Conservation (phyloP, 2,888 invertebrate species). For the Clepsis dumicolana region DNA sequence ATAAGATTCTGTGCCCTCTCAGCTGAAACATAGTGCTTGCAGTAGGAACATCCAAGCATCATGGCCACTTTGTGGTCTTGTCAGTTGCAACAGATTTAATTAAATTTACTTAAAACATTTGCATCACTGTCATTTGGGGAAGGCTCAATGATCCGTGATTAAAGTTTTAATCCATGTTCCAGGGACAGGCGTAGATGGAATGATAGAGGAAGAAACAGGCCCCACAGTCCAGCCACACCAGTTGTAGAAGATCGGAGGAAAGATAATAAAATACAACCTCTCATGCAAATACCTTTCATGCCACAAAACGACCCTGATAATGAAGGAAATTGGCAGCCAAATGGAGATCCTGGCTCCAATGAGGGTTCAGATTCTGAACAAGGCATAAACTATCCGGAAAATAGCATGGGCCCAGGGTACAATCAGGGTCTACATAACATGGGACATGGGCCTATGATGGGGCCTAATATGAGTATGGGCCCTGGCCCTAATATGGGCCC, state of each 20-base stretch:
- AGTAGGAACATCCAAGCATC: no score
- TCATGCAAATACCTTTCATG: conserved; percentile 74
- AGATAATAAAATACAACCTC: conserved; percentile 65
- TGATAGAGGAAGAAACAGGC: conserved; percentile 65
- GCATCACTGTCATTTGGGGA: neutral
- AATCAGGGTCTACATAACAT: conserved; percentile 52
- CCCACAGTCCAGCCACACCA: conserved; percentile 67
- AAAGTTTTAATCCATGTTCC: conserved; percentile 44
- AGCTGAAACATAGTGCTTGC: no score
- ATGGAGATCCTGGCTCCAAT: conserved; percentile 51
- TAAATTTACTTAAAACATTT: neutral
- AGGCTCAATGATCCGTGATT: neutral
- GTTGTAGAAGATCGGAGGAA: conserved; percentile 68
- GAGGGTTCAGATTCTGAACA: conserved; percentile 61
- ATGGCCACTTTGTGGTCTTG: no score
- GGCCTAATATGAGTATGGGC: conserved; percentile 44
- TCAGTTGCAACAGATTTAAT: no score
- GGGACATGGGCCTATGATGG: conserved; percentile 46
- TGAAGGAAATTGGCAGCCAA: conserved; percentile 60
- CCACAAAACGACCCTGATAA: conserved; percentile 65
- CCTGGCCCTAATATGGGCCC: conserved; percentile 50
- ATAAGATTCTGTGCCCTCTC: no score
- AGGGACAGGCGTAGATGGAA: conserved; percentile 74
- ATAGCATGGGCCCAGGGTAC: conserved; percentile 46
- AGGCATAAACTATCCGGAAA: conserved; percentile 43